A percentile compares a stretch with the other conserved stretches of the same genome.
Evolutionary conservation across 2,797 vertebrate genomes (phyloP).

Genomic region (Chelidonichthys spinosus): DNA sequence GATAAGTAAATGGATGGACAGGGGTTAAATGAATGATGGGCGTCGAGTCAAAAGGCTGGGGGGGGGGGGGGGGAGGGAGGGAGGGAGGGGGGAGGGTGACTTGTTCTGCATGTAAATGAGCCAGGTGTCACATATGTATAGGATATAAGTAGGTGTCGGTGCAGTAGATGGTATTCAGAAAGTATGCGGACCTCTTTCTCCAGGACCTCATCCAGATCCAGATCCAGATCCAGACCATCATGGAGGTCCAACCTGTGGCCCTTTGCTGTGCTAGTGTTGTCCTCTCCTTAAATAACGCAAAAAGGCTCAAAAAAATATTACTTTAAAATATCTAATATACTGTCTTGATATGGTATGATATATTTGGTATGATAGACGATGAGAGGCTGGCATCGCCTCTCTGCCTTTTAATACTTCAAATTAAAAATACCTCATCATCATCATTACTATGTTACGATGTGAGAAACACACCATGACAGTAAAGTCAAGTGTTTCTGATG

Average conservation of each 20-base stretch:
- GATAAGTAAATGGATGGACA: slow-evolving; percentile 44
- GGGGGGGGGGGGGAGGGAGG: slow-evolving; percentile 38
- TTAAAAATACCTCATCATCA: too few species aligned
- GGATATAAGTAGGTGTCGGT: slow-evolving; percentile 30
- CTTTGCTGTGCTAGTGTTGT: too few species aligned
- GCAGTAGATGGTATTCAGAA: slow-evolving; percentile 16
- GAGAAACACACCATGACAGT: neutral
- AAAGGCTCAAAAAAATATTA: too few species aligned
- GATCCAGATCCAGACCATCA: neutral
- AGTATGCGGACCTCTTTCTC: slow-evolving; percentile 29
- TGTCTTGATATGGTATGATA: too few species aligned
- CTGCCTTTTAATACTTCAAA: too few species aligned
- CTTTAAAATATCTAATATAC: too few species aligned
- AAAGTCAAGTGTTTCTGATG: neutral
- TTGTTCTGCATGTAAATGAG: slow-evolving; percentile 54
- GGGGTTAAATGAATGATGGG: slow-evolving; percentile 57
- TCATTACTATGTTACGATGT: too few species aligned
- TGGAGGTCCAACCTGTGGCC: too few species aligned
- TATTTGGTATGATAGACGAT: too few species aligned
- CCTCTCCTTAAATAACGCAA: too few species aligned
- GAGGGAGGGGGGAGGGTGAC: slow-evolving; percentile 23
- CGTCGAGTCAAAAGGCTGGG: slow-evolving; percentile 21
- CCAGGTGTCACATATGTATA: slow-evolving; percentile 29
- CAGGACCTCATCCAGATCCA: slow-evolving; percentile 19
- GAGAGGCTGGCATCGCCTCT: too few species aligned